Evolutionary conservation across 1,140 invertebrate species (phyloP), one percentile per base, ranked within the genome.

Genomic region (Tachypleus tridentatus): DNA sequence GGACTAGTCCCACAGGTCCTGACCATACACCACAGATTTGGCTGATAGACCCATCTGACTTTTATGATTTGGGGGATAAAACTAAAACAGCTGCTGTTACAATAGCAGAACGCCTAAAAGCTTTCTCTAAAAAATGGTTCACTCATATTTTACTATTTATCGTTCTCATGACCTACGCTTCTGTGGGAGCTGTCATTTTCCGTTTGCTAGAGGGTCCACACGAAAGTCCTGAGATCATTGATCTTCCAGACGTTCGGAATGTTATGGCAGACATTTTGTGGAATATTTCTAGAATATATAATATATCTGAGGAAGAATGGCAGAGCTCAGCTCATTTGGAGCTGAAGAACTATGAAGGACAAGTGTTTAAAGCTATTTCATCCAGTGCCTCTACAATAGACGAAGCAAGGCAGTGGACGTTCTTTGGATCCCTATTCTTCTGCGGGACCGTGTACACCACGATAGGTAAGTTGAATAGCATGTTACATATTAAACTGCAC

Each of bases 391-490:
- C 51, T 61, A 8, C 7, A 51, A 91, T 89, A 72, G 89, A 88
- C 58, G 90, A 89, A 4, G 84, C 87, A 70, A 85, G 84, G 56
- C 58, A 69, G 7, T 97, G 94, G 92, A 93, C 86, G 70, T 96
- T 95, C 77, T 82, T 93, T 76, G 95, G 96, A 75, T 86, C 92
- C 1, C 82, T 97, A 62, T 86, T 95, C 65, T 98, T 92, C 79
- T 91, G 89, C 74, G 80, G 93, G 70, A 95, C 93, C 61, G 82
- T 97, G 67, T 83, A 94, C 69, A 93, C 93, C 10, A 97, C 93
- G 29, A 97, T 97, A 79, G 93, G 93, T 95, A 68, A 70, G 84
- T 54, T 29, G 29, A 29, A 29, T 29, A 29, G 29, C 29, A 29
- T 29, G 29, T 29, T 29, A 29, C 29, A 29, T 29, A 29, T 29